A percentile compares a stretch with the other conserved stretches of the same genome.
These are phyloP conservation scores for Tragelaphus oryx DNA, from an alignment of 2,797 vertebrate species.

Conservation along the genomic window DNA sequence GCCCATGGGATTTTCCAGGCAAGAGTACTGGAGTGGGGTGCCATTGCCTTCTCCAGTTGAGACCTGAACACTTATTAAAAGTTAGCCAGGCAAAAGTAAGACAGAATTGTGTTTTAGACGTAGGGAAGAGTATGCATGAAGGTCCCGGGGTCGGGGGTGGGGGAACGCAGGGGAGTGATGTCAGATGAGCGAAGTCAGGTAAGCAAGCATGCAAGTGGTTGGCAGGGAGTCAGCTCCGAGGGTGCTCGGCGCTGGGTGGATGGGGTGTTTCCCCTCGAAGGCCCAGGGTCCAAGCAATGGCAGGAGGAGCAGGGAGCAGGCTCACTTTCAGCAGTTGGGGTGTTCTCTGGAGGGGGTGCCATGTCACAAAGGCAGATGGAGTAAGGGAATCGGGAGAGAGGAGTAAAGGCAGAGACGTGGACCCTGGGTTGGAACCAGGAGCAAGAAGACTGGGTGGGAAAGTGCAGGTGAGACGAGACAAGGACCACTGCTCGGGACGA, in stretches of 20 bases:
- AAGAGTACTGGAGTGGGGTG: too few species aligned
- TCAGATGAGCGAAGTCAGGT: too few species aligned
- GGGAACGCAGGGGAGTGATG: too few species aligned
- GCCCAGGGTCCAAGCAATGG: rapidly evolving
- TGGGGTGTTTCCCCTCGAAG: rapidly evolving
- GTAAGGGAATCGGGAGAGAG: neutral
- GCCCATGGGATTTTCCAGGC: too few species aligned
- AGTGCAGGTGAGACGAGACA: rapidly evolving
- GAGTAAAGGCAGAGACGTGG: neutral
- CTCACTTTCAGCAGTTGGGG: too few species aligned
- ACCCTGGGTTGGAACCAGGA: neutral
- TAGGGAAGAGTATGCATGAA: neutral
- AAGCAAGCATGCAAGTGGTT: rapidly evolving
- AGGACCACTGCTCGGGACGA: rapidly evolving
- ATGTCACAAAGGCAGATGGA: rapidly evolving
- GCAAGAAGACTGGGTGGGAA: neutral
- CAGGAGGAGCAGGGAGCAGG: neutral
- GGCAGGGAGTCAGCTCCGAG: neutral
- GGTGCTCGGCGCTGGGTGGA: rapidly evolving
- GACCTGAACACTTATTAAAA: neutral
- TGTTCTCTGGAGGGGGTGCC: neutral
- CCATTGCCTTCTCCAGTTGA: neutral
- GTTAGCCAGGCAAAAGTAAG: neutral
- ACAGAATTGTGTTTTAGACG: rapidly evolving
- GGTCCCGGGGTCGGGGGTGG: neutral